Percentiles rank a stretch among this genome's conserved stretches.
phyloP scores from a whole-genome alignment of 1,140 invertebrate species.

The Drosophila bipectinata region DNA sequence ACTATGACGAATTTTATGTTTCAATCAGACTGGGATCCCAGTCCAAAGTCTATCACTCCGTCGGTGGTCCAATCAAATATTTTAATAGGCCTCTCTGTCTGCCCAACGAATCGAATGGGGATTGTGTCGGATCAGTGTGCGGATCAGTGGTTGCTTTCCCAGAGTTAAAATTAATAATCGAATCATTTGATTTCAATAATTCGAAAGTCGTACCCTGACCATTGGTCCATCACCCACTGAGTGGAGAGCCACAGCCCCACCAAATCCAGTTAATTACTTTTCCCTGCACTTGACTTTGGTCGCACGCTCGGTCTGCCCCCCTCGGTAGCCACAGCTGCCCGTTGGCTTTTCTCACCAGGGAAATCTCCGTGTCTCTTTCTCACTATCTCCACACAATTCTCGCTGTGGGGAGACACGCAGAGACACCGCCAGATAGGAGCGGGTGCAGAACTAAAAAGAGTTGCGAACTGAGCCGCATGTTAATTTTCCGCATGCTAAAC shows the following conservation, averaged over 20 bases:
- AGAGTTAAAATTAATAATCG: conserved; percentile 66
- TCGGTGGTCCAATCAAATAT: conserved; percentile 78
- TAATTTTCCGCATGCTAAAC: conserved; percentile 82
- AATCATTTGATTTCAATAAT: conserved; percentile 79
- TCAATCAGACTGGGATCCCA: conserved; percentile 42
- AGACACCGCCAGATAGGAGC: conserved; percentile 17
- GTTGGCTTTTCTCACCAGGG: conserved; percentile 80
- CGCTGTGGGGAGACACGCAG: conserved; percentile 47
- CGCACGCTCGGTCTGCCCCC: conserved; percentile 73
- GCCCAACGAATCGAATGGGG: conserved; percentile 74
- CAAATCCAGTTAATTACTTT: conserved; percentile 82
- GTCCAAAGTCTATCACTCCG: conserved; percentile 31
- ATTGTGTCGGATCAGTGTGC: conserved; percentile 43
- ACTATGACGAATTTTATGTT: conserved; percentile 58
- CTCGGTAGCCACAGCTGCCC: conserved; percentile 51
- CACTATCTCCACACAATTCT: conserved; percentile 32
- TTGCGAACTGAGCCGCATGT: conserved; percentile 67
- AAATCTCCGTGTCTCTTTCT: conserved; percentile 59
- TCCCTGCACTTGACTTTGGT: conserved; percentile 82
- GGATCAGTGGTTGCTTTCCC: conserved; percentile 39
- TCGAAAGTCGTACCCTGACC: conserved; percentile 69
- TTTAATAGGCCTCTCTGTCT: conserved; percentile 63
- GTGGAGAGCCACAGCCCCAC: conserved; percentile 37
- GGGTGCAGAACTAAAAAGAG: conserved; percentile 37
- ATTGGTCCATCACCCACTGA: conserved; percentile 40